These are phyloP conservation scores for Hemicrepidius hirtus DNA, from an alignment of 2,888 invertebrate genomes.

Conservation along the genomic window DNA sequence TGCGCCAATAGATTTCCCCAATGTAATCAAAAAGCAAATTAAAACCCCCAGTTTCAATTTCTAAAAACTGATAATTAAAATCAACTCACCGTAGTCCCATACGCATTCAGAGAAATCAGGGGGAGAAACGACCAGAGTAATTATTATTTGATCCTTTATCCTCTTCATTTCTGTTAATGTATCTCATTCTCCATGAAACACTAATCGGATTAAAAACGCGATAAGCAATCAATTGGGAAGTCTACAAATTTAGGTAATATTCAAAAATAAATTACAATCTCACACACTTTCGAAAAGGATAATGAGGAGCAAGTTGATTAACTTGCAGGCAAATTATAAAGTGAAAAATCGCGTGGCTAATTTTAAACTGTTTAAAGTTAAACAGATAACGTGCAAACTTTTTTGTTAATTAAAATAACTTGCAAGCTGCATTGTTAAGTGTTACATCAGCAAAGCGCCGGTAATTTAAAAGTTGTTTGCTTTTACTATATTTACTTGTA, in stretches of 20 bases:
- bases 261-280: not conserved
- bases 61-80: constrained; percentile 20
- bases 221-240: not conserved
- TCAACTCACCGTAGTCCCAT: not conserved
- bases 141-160: not conserved
- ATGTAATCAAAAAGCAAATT: constrained; percentile 1
- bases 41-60: constrained; percentile 27
- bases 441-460: too few species aligned
- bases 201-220: too few species aligned
- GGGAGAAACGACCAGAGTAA: not conserved
- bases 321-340: not conserved
- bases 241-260: not conserved
- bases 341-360: constrained; percentile 6
- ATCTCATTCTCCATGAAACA: not conserved
- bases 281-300: not conserved
- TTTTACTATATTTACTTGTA: too few species aligned
- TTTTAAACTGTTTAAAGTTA: not conserved
- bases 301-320: not conserved
- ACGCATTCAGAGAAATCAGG: not conserved
- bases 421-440: too few species aligned
- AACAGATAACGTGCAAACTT: too few species aligned
- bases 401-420: too few species aligned
- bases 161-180: not conserved
- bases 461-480: too few species aligned
- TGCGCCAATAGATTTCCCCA: not conserved